A percentile compares a stretch with the other conserved stretches of the same genome.
Conservation (phyloP, 2,113 vertebrate species). For the Oceanites oceanicus region DNA sequence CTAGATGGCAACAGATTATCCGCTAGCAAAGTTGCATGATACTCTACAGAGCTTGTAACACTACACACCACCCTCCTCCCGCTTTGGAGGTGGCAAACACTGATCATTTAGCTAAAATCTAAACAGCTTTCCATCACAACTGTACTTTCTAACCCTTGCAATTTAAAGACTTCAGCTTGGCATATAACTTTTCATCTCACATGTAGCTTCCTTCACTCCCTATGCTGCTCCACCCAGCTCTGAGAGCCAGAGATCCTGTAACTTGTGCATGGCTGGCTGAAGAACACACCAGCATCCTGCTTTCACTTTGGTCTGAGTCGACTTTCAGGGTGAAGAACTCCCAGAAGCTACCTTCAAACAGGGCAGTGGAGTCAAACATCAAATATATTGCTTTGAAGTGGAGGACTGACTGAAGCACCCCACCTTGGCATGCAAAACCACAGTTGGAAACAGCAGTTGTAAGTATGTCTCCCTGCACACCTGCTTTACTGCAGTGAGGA, state of each 20-base stretch:
- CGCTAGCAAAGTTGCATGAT: neutral
- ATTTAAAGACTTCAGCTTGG: neutral
- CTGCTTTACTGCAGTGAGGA: neutral
- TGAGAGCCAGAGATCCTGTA: neutral
- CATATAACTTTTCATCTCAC: fast-evolving
- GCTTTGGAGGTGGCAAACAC: neutral
- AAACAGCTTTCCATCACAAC: neutral
- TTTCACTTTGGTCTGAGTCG: neutral
- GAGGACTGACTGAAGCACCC: neutral
- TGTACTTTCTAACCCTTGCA: neutral
- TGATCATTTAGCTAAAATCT: neutral
- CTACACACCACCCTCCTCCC: neutral
- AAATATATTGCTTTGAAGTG: neutral
- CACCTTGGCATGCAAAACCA: neutral
- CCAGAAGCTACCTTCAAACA: neutral
- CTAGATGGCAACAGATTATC: neutral
- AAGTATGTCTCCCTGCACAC: neutral
- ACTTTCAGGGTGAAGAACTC: neutral
- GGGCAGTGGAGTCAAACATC: neutral
- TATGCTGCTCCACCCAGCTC: neutral
- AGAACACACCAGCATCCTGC: neutral
- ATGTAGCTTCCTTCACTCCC: neutral
- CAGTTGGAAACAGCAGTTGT: neutral
- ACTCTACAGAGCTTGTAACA: neutral
- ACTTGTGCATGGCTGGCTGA: neutral